Evolutionary conservation across 2,888 invertebrate genomes (phyloP), one percentile per base, ranked within the genome.

Genomic region (Stramonita haemastoma): DNA sequence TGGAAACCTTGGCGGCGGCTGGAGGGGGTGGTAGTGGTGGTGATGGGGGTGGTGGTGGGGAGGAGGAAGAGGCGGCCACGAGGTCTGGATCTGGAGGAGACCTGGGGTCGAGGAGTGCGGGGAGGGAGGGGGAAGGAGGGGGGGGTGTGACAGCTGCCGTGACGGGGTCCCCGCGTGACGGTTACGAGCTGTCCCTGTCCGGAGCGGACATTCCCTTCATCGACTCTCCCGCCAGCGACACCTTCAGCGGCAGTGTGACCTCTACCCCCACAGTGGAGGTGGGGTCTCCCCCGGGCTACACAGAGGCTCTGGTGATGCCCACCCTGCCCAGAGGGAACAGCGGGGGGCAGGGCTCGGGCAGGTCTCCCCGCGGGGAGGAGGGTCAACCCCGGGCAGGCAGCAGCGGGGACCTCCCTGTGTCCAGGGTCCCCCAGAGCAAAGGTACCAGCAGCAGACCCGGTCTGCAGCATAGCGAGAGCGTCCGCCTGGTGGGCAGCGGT

Each of bases 221-320:
- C 34, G 84, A 34, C 34, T 79, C 77, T 56, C n/a, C 32, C 22
- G 22, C 83, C 36, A 85, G 56, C 73, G 56, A 85, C 56, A 87
- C 57, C 34, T 73, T 73, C 34, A 57, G 32, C 46, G 57, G 57
- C 0, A 60, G 32, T 34, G 4, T 19, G 32, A 79, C 87, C 79
- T 81, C 81, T 22, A 32, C 32, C 17, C 36, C 86, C 4, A 34
- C 84, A 36, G 66, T 0, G 11, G 88, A 88, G 32, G 34, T 13
- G 5, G 87, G 83, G 15, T 34, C 66, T 6, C 89, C 89, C 11
- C 89, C 89, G 0, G 66, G 15, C 22, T 91, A 91, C 86, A 87
- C 77, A 0, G 89, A 90, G 1, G 91, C 91, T 0, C 79, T 91
- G 57, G 90, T 81, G 87, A 77, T 87, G 81, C 90, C 77, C n/a